Conservation (phyloP, 2,888 invertebrate genomes). For the Ophion obscuratus region DNA sequence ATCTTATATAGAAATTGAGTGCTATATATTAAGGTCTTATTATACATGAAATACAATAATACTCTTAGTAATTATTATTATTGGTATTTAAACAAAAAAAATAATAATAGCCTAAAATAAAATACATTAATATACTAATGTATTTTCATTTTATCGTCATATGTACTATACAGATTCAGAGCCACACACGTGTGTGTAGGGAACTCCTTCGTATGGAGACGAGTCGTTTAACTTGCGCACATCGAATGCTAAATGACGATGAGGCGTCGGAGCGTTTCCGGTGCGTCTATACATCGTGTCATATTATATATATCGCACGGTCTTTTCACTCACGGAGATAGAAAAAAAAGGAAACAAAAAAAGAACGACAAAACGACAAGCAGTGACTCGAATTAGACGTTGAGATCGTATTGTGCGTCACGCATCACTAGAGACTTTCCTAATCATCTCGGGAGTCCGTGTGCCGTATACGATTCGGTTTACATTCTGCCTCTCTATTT, state of each 20-base stretch:
- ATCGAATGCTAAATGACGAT: slow-evolving; percentile 62
- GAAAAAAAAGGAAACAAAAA: slow-evolving; percentile 19
- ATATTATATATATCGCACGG: background rate
- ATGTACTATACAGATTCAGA: background rate
- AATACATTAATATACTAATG: background rate
- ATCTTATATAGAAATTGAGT: too few species aligned
- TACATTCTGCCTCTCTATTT: too few species aligned
- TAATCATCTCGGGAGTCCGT: slow-evolving; percentile 25
- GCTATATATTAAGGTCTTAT: too few species aligned
- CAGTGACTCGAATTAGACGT: slow-evolving; percentile 27
- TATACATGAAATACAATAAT: too few species aligned
- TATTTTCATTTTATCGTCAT: too few species aligned
- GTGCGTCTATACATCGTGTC: slow-evolving; percentile 26
- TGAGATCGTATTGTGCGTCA: slow-evolving; percentile 54
- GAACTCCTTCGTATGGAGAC: slow-evolving; percentile 26
- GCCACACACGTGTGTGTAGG: slow-evolving; percentile 1
- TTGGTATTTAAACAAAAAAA: too few species aligned
- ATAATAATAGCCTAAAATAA: too few species aligned
- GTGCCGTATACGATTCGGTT: too few species aligned
- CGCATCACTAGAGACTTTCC: slow-evolving; percentile 33
- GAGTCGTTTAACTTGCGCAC: slow-evolving; percentile 44
- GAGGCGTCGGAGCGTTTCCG: slow-evolving; percentile 61
- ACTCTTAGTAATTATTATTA: too few species aligned
- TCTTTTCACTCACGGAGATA: background rate
- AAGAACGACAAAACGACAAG: slow-evolving; percentile 6